These are phyloP conservation scores for Pteropus rufus DNA, from an alignment of 2,797 vertebrate genomes.

Conservation along the genomic window DNA sequence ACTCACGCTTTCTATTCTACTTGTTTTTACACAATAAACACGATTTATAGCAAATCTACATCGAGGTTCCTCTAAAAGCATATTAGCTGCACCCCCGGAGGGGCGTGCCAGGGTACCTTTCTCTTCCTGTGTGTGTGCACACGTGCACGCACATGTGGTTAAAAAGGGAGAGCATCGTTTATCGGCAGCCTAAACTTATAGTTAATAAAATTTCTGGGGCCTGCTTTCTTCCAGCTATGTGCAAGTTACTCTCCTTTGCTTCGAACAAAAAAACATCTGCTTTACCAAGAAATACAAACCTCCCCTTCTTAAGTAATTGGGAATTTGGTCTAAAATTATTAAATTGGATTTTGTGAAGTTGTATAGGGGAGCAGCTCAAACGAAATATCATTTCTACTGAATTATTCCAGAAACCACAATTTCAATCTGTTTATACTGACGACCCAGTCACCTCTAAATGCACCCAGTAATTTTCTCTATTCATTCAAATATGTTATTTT, in stretches of 20 bases:
- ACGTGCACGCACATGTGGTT: too few species aligned
- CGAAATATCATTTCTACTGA: conserved; percentile 38
- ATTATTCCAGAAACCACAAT: conserved; percentile 31
- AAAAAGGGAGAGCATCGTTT: background rate
- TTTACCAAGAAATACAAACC: conserved; percentile 36
- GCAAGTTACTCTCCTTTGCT: background rate
- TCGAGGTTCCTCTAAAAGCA: conserved; percentile 5
- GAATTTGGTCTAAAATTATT: conserved; percentile 33
- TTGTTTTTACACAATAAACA: conserved; percentile 32
- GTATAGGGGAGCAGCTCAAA: background rate
- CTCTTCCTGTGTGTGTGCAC: background rate
- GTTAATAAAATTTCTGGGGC: background rate
- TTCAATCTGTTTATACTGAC: background rate
- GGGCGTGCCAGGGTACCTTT: background rate
- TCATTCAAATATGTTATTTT: background rate
- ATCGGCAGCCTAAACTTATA: background rate
- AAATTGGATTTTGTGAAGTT: conserved; percentile 52
- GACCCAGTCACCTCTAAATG: background rate
- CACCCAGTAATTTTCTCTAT: background rate
- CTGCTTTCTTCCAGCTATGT: background rate
- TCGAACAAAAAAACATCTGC: background rate
- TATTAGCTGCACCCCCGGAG: background rate
- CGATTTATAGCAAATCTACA: conserved; percentile 52
- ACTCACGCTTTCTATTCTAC: background rate
- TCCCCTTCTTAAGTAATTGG: background rate